Base-by-base conservation (phyloP, 1,140 invertebrate genomes). In the Dendroctonus valens region DNA sequence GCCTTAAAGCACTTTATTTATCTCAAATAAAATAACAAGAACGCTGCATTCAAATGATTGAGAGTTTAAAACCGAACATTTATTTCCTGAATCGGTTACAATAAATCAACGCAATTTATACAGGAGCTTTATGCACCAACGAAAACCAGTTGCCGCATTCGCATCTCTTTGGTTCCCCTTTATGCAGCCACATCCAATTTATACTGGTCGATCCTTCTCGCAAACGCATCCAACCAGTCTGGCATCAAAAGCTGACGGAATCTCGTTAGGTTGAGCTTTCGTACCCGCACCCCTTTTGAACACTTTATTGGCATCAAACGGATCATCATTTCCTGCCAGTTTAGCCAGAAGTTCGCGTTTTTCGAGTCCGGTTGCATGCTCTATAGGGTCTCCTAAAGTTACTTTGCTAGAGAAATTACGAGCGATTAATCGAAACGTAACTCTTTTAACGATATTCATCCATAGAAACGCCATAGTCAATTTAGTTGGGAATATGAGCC, bases 141-240 rank as follows among this genome's bases (percentile, higher is more conserved):
- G 96, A 94, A 83, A 96, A 99, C 94, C 94, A 99, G 78, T 96
- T 86, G 44, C 96, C 96, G 80, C 96, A 98, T 76, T 91, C 90
- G 76, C 97, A 99, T 68, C 97, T 88, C 73, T 92, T 91, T 42
- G 93, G 88, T 70, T 89, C 85, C 12, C 92, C 95, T 78, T 86
- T 85, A 78, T 97, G 87, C 70, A 99, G 79, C 90, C 93, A 95
- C 89, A 98, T 96, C 91, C 93, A 99, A 75, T 89, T 91, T 69
- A 98, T 86, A 67, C 84, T 82, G 62, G 89, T 87, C 14, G 92
- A 85, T 76, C 98, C 96, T 80, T 96, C 80, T 98, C 93, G 81
- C 97, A 99, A 77, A 98, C 86, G 81, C 97, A 99, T 59, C 96
- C 97, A 74, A 99, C 86, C 70, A 98, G 84, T 73, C 96, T 86